Base-by-base conservation (phyloP, 2,888 invertebrate genomes). In the Stictocephala bisonia region DNA sequence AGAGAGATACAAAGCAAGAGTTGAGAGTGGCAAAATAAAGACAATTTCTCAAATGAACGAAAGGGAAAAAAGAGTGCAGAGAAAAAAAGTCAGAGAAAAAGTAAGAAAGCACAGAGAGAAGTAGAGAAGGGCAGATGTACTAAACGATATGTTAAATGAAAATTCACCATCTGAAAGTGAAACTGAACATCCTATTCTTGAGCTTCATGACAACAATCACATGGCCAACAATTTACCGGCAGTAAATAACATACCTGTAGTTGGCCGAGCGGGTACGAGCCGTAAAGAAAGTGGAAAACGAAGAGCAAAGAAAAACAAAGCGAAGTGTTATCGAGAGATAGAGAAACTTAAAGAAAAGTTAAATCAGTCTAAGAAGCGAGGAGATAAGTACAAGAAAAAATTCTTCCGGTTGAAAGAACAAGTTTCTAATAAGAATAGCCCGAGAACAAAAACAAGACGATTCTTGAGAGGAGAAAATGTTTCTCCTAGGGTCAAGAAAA, bases 381-480 rank as follows among this genome's bases (percentile, higher is more conserved):
- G 50, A 50, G 51, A 50, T 69, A 69, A 50, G 48, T 67, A 67
- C 48, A 69, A 69, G 29, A 68, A 69, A 27, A 69, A 51, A 51
- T 69, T 69, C 9, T 69, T 51, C 18, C 51, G 51, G 13, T 50
- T 69, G 51, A 51, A 69, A 69, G 18, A 69, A 51, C 51, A 69
- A 31, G 50, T 50, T 69, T n/a, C 27, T 22, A 69, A 69, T 31
- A 69, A n/a, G 18, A 69, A 69, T 20, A 51, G 51, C 22, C 69
- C 69, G 4, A 69, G 35, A 51, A 50, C 69, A 50, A 69, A 69
- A 69, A 69, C 69, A 2, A 50, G 51, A 50, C 15, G 48, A 50
- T 69, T 69, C 31, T 27, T 51, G n/a, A 69, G 69, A 69, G 69
- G 69, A 27, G 51, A 69, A 29, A 51, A 69, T 50, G 50, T 69